Percentiles rank a stretch among this genome's conserved stretches.
Conservation (phyloP, 2,113 vertebrate genomes). For the Silurus asotus region DNA sequence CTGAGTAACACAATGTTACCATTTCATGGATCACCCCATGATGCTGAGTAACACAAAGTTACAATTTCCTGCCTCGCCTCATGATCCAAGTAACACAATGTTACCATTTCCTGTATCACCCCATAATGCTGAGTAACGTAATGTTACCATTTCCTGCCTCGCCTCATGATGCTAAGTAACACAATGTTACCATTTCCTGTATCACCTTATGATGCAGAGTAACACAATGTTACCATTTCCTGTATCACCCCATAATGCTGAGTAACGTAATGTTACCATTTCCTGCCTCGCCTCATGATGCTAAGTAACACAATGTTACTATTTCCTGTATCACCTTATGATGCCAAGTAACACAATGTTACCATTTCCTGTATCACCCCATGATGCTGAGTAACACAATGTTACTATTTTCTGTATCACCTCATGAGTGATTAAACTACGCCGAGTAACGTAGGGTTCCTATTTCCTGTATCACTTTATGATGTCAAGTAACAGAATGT, state of each 20-base stretch:
- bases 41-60: neutral
- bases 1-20: too few species aligned
- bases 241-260: neutral
- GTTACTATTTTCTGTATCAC: neutral
- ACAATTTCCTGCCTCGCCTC: too few species aligned
- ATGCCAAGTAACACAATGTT: neutral
- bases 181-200: too few species aligned
- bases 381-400: neutral
- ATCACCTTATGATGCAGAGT: too few species aligned
- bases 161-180: neutral
- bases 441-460: neutral
- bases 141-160: neutral
- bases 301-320: neutral
- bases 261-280: neutral
- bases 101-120: neutral
- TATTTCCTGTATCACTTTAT: neutral
- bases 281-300: too few species aligned
- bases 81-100: neutral
- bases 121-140: neutral
- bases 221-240: neutral
- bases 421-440: neutral
- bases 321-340: neutral
- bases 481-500: neutral
- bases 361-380: neutral
- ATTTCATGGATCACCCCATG: neutral